Base-by-base conservation (phyloP, 2,113 vertebrate species). In the Hassar affinis region DNA sequence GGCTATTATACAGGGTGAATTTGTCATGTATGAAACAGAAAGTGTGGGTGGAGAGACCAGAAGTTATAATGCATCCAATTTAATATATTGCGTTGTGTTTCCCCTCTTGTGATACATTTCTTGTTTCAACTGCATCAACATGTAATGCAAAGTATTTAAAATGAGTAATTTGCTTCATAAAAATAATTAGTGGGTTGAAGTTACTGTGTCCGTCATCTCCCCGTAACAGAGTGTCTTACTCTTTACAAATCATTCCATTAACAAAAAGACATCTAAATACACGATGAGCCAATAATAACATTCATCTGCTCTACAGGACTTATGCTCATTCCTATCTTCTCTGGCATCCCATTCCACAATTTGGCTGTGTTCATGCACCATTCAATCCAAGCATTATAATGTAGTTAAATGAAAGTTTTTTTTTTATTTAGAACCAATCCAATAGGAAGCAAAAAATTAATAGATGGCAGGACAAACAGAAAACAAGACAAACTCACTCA, bases 401-500 rank as follows among this genome's bases (percentile, higher is more conserved):
- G 25, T 56, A n/a, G 27, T 17, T 74, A 74, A 61, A 7, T 38
- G 20, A 49, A 22, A 27, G 1, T 51, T 38, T 49, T 35, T 35
- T 22, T n/a, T 51, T 75, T 38, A 35, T 75, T 10, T 52, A 82
- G 68, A 72, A 74, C 54, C 52, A 59, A 25, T 54, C 20, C 8
- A 51, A 6, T 17, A 49, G 25, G 5, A 54, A 42, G 47, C 69
- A 72, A 42, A 49, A 72, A 49, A 1, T 17, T 4, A 72, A 4
- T 51, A 77, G 51, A 7, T 56, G 17, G 45, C 52, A 68, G 42
- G n/a, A 47, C 51, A 49, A 71, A 72, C 1, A 83, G 80, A 82
- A 45, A 71, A 59, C 52, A 35, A 52, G 20, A 81, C 42, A 84
- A 79, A 81, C 61, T 30, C 74, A 74, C 56, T 79, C 61, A 38